Conservation (phyloP, 2,113 vertebrate genomes). For the Ammodytes marinus region DNA sequence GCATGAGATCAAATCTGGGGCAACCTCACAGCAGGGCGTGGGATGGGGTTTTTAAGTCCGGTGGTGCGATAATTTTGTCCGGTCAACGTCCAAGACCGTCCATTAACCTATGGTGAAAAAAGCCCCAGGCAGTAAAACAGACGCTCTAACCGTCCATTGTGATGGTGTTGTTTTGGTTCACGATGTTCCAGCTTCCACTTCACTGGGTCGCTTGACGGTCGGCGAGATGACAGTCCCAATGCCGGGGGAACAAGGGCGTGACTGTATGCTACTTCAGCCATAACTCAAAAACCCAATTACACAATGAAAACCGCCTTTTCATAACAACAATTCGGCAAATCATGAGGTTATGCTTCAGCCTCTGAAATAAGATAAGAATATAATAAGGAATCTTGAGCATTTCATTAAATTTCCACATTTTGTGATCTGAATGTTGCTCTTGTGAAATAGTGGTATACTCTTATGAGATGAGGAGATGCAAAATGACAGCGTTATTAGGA, state of each 20-base stretch:
- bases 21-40: not conserved
- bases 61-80: slow-evolving; percentile 21
- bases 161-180: slow-evolving; percentile 61
- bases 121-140: slow-evolving; percentile 30
- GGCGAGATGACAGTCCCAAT: slow-evolving; percentile 55
- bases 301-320: slow-evolving; percentile 23
- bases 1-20: not conserved
- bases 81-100: not conserved
- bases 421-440: not conserved
- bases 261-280: slow-evolving; percentile 49
- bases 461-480: too few relatives aligned
- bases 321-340: not conserved
- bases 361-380: not conserved
- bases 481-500: too few relatives aligned
- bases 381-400: not conserved
- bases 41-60: slow-evolving; percentile 29
- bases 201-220: slow-evolving; percentile 38
- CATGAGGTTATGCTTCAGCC: not conserved
- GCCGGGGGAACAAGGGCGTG: slow-evolving; percentile 60
- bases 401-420: not conserved
- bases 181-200: slow-evolving; percentile 71
- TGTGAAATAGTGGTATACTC: too few relatives aligned
- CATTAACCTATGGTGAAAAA: too few relatives aligned
- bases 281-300: slow-evolving; percentile 33
- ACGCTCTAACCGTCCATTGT: slow-evolving; percentile 49